phyloP scores from a whole-genome alignment of 2,113 vertebrate genomes.

The Lichenostomus cassidix region DNA sequence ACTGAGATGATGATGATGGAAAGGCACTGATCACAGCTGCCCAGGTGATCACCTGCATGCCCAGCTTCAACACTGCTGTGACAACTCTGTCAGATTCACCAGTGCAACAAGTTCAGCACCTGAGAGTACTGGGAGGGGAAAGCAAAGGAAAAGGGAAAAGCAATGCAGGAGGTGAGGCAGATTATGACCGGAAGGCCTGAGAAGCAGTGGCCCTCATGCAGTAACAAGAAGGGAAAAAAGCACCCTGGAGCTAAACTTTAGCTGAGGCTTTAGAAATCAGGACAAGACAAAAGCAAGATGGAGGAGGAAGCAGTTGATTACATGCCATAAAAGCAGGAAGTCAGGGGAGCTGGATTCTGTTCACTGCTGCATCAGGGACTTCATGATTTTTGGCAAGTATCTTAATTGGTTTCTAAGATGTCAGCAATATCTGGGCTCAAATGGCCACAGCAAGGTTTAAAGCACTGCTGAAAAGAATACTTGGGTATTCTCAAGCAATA shows the following conservation, averaged over 20 bases:
- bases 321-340: background rate
- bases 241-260: background rate
- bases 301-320: background rate
- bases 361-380: background rate
- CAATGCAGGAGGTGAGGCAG: background rate
- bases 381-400: background rate
- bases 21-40: background rate
- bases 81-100: background rate
- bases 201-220: background rate
- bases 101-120: background rate
- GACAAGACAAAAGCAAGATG: background rate
- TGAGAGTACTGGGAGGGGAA: background rate
- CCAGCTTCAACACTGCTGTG: background rate
- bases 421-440: background rate
- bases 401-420: background rate
- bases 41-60: background rate
- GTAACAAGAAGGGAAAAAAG: background rate
- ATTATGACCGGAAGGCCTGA: background rate
- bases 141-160: background rate
- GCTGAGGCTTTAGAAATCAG: background rate
- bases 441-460: background rate
- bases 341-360: background rate
- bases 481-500: background rate
- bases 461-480: background rate
- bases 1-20: background rate